These are phyloP conservation scores for Turritopsis rubra DNA, from an alignment of 30 jellyfish, hydroid and myxozoan genomes.

Conservation along the genomic window DNA sequence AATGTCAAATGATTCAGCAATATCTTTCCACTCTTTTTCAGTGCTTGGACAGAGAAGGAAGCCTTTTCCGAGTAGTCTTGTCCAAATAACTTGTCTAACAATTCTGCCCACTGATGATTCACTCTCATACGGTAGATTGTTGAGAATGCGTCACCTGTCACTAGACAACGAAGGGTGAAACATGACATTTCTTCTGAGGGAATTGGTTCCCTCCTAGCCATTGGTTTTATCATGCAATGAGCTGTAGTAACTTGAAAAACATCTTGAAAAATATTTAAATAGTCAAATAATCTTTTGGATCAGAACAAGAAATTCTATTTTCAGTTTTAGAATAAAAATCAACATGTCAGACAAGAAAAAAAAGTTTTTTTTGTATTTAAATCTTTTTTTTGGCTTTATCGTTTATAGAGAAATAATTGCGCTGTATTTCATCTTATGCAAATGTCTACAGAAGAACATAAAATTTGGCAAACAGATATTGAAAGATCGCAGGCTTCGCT, in stretches of 20 bases:
- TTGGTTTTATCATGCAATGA: too few species aligned
- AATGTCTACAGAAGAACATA: too few species aligned
- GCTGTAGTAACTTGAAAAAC: neutral
- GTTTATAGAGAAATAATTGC: too few species aligned
- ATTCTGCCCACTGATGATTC: slow-evolving; percentile 5
- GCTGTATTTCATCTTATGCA: too few species aligned
- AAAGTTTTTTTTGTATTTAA: too few species aligned
- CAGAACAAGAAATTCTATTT: neutral
- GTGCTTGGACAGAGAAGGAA: neutral
- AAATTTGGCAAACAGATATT: too few species aligned
- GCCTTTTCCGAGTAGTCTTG: slow-evolving; percentile 6
- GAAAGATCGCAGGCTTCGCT: too few species aligned
- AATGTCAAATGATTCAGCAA: neutral
- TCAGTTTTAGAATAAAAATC: slow-evolving; percentile 2
- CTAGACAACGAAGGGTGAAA: slow-evolving; percentile 8
- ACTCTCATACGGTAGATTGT: slow-evolving; percentile 1
- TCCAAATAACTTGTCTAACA: slow-evolving; percentile 1
- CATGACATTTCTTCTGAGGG: slow-evolving; percentile 11
- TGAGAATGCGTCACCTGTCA: slow-evolving; percentile 8
- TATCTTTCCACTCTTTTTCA: slow-evolving; percentile 6
- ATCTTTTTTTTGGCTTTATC: too few species aligned
- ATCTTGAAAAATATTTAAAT: too few species aligned
- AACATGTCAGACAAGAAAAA: too few species aligned
- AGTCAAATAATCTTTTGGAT: neutral
- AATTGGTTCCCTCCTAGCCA: neutral